Conservation (phyloP, 2,113 vertebrate species). For the Puma concolor region DNA sequence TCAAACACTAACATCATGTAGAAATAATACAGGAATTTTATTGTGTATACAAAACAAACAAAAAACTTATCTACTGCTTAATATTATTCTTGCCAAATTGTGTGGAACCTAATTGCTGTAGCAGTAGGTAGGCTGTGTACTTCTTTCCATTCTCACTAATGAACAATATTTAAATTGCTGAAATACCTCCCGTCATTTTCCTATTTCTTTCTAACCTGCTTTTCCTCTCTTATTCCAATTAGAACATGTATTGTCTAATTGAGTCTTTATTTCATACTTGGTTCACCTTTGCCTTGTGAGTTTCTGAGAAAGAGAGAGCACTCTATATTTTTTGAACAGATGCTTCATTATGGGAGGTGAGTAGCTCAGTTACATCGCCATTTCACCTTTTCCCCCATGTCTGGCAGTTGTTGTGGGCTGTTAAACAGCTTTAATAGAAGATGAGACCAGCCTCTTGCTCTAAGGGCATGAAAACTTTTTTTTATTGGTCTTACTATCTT, state of each 20-base stretch:
- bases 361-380: not conserved
- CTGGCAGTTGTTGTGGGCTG: conserved; percentile 35
- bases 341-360: conserved; percentile 48
- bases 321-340: conserved; percentile 39
- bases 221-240: not conserved
- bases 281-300: not conserved
- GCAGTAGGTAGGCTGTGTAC: conserved; percentile 6
- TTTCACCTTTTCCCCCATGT: conserved; percentile 48
- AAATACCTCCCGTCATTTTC: conserved; percentile 23
- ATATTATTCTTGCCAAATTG: conserved; percentile 60
- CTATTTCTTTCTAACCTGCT: not conserved
- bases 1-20: not conserved
- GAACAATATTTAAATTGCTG: conserved; percentile 54
- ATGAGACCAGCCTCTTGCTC: conserved; percentile 41
- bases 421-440: conserved; percentile 69
- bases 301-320: not conserved
- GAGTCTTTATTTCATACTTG: not conserved
- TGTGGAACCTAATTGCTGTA: conserved; percentile 55
- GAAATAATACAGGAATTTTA: conserved; percentile 22
- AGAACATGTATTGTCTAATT: conserved; percentile 25
- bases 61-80: conserved; percentile 45
- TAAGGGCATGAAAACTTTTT: conserved; percentile 49
- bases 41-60: conserved; percentile 55
- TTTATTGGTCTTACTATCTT: conserved; percentile 50
- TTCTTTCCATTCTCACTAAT: conserved; percentile 37